These are phyloP conservation scores for Acheta domesticus DNA, from an alignment of 2,888 invertebrate species.

Conservation along the genomic window DNA sequence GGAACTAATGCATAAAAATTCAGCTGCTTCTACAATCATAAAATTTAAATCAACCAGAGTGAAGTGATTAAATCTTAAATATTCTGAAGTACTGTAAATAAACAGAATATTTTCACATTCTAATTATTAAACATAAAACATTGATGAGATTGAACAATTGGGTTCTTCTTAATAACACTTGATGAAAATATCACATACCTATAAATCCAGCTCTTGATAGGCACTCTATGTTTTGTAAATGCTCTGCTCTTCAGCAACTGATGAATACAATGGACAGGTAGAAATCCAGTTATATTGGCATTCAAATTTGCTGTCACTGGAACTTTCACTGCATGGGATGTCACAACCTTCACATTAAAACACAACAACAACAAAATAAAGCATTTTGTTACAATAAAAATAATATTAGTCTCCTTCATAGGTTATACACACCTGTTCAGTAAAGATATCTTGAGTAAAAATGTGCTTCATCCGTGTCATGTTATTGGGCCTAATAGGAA, in stretches of 20 bases:
- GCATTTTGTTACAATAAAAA: conserved; percentile 21
- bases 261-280: conserved; percentile 95
- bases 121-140: too few relatives aligned
- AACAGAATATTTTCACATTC: too few relatives aligned
- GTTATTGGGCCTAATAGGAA: conserved; percentile 80
- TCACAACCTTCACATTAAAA: conserved; percentile 65
- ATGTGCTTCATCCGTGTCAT: conserved; percentile 86
- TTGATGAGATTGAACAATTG: too few relatives aligned
- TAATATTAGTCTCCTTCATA: background rate
- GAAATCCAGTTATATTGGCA: conserved; percentile 83
- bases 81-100: too few relatives aligned
- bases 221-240: conserved; percentile 93
- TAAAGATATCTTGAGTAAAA: conserved; percentile 94
- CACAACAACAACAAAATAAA: conserved; percentile 22
- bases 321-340: conserved; percentile 92
- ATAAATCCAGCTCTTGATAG: conserved; percentile 96
- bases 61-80: too few relatives aligned
- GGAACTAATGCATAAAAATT: too few relatives aligned
- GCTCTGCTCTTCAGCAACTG: conserved; percentile 90
- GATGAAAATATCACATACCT: conserved; percentile 43
- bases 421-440: conserved; percentile 68
- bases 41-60: too few relatives aligned
- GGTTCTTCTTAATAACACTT: too few relatives aligned
- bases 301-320: conserved; percentile 87
- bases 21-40: too few relatives aligned